Conservation (phyloP, 2,888 invertebrate species). For the Arrhopalites spinosus region DNA sequence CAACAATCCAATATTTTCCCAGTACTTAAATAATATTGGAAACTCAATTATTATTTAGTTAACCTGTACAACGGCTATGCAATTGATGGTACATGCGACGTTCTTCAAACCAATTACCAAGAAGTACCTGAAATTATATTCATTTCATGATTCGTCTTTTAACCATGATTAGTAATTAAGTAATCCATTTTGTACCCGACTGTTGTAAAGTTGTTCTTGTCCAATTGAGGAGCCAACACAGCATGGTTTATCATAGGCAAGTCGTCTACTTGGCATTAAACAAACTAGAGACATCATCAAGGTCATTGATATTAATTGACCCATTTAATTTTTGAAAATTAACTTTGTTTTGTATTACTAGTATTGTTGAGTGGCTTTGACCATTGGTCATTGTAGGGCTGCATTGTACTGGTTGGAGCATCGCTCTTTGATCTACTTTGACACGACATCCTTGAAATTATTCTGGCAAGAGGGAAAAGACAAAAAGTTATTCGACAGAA, state of each 20-base stretch:
- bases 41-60: too few species aligned
- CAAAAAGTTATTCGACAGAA: too few species aligned
- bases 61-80: conserved; percentile 49
- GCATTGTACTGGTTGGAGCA: neutral
- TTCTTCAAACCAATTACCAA: conserved; percentile 53
- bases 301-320: neutral
- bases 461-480: too few species aligned
- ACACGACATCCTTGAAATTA: too few species aligned
- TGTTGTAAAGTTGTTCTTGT: conserved; percentile 34
- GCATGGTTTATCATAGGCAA: conserved; percentile 26
- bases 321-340: neutral
- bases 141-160: too few species aligned
- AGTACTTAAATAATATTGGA: too few species aligned
- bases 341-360: too few species aligned
- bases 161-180: too few species aligned
- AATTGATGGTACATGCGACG: conserved; percentile 45
- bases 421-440: neutral
- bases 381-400: neutral
- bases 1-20: too few species aligned
- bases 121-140: conserved; percentile 23
- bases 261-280: conserved; percentile 11
- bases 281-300: neutral
- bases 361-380: too few species aligned
- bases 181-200: conserved; percentile 9
- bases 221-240: conserved; percentile 17